Evolutionary conservation across 1,140 invertebrate genomes (phyloP), one percentile per base, ranked within the genome.

Genomic region (Venustaconcha ellipsiformis): DNA sequence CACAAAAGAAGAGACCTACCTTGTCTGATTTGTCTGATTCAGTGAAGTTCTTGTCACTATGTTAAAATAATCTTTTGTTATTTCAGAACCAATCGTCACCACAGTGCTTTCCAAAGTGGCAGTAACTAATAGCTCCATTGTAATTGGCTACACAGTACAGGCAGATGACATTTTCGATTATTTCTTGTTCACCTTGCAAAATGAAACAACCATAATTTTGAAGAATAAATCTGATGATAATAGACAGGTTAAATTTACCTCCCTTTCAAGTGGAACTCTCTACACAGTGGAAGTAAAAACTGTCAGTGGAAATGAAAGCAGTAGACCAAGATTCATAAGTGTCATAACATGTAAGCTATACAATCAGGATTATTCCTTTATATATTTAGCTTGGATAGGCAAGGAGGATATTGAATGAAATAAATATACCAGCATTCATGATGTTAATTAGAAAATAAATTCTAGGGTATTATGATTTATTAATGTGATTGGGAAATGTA

Each of bases 41-140:
- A 0, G 11, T 11, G 37, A 11, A 48, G 11, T 48, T 48, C 37
- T 48, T 48, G 37, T 48, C 8, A 48, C 37, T 48, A 48, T 48
- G 37, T 11, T 48, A 48, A 48, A 20, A 15, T 30, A 59, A 58
- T 37, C n/a, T 62, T 17, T 69, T 15, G 20, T 30, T 72, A 15
- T 81, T 80, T 68, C 82, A 87, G 86, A 80, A 70, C 86, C 86
- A 59, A 70, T 76, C 12, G 80, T 82, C 59, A 80, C 78, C 69
- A 72, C 74, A 8, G 71, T n/a, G 26, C 63, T 74, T 64, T 74
- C 60, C 30, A 37, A n/a, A 56, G 67, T 69, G 58, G 63, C 48
- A 20, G 76, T 73, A 70, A 80, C 81, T 1, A 81, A 78, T 62
- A 72, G 74, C 14, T 69, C 78, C 17, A 71, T 87, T 15, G 65